Evolutionary conservation across 2,797 vertebrate species (phyloP).

Genomic region (Dicrostonyx torquatus): DNA sequence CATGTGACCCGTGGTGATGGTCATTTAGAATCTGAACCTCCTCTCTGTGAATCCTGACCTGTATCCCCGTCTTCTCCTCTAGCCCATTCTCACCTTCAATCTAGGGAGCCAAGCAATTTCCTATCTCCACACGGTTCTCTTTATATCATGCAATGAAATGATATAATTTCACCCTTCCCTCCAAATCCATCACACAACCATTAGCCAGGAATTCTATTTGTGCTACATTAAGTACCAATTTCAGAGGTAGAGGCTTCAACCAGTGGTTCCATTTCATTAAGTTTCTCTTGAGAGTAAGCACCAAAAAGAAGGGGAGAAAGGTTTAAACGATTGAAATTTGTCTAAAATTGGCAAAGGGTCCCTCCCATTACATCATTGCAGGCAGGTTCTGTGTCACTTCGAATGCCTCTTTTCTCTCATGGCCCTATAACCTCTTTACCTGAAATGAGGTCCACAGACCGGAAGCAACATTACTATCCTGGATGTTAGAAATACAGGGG

Average conservation of each 20-base stretch:
- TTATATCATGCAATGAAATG: background rate
- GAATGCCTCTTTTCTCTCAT: background rate
- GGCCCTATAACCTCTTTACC: background rate
- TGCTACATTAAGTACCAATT: constrained; percentile 63
- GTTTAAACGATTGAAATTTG: background rate
- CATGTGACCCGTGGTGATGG: background rate
- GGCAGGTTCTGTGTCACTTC: background rate
- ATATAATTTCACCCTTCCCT: constrained; percentile 17
- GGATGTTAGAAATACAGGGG: background rate
- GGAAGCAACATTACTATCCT: too few relatives aligned
- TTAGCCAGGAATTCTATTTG: constrained; percentile 59
- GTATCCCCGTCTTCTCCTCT: background rate
- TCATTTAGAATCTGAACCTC: background rate
- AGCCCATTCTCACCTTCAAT: background rate
- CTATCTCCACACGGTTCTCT: background rate
- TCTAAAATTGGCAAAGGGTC: background rate
- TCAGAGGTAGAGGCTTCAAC: constrained; percentile 43
- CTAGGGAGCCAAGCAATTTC: background rate
- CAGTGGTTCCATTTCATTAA: constrained; percentile 52
- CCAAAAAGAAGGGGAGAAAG: background rate
- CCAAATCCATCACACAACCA: background rate
- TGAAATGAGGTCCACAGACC: background rate
- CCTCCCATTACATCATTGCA: background rate
- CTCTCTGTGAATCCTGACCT: background rate
- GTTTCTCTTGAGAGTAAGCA: constrained; percentile 64